Conservation (phyloP, 2,113 vertebrate genomes). For the Gasterosteus aculeatus region DNA sequence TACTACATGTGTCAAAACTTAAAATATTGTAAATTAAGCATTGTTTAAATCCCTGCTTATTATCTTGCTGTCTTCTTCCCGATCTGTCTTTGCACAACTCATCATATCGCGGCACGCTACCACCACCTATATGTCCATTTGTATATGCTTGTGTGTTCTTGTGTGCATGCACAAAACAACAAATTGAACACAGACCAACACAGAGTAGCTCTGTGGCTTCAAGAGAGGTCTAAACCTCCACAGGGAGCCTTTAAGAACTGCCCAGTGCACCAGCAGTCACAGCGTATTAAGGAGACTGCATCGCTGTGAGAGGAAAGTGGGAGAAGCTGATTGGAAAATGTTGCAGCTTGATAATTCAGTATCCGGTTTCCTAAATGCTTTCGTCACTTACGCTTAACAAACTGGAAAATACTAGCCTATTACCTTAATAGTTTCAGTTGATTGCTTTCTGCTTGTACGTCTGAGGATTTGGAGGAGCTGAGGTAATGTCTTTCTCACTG, state of each 20-base stretch:
- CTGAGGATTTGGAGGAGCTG: constrained; percentile 34
- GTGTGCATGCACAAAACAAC: neutral
- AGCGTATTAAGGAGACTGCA: constrained; percentile 5
- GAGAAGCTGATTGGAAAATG: constrained; percentile 41
- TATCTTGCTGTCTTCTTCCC: neutral
- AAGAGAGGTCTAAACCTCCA: neutral
- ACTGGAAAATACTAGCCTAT: constrained; percentile 48
- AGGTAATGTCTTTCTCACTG: constrained; percentile 15
- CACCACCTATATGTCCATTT: neutral
- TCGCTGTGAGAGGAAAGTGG: constrained; percentile 17
- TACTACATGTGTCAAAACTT: neutral
- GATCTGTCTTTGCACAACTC: neutral
- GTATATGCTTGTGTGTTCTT: neutral
- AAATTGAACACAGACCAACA: neutral
- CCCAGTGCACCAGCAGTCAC: neutral
- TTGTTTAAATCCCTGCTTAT: neutral
- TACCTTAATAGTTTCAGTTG: constrained; percentile 39
- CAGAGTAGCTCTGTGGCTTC: neutral
- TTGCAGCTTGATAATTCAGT: constrained; percentile 37
- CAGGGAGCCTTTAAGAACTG: constrained; percentile 10
- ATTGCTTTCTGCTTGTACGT: constrained; percentile 32
- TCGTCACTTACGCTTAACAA: constrained; percentile 38
- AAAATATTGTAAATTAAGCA: neutral
- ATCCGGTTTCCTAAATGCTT: constrained; percentile 42
- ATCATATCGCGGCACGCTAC: neutral